phyloP scores from a whole-genome alignment of 2,113 vertebrate genomes.

The Neogobius melanostomus region DNA sequence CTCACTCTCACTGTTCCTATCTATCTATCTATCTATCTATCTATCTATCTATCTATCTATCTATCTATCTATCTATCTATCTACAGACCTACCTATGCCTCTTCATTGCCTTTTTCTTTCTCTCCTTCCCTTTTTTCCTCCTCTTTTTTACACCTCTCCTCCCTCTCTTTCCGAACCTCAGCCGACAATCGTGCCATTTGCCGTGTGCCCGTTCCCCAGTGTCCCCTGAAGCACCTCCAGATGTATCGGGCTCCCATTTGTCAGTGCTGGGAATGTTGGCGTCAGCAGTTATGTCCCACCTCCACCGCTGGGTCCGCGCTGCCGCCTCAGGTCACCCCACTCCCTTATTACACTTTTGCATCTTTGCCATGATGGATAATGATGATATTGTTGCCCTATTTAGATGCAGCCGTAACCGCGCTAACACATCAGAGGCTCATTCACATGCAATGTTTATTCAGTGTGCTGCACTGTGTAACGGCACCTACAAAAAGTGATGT shows the following conservation, averaged over 20 bases:
- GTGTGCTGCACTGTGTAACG: slow-evolving; percentile 10
- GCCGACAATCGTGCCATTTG: slow-evolving; percentile 59
- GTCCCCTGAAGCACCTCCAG: slow-evolving; percentile 67
- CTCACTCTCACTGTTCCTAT: neutral
- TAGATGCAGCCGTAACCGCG: slow-evolving; percentile 44
- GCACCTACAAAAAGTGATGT: too few species aligned
- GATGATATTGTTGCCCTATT: slow-evolving; percentile 65
- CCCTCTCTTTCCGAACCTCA: slow-evolving; percentile 47
- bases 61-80: neutral
- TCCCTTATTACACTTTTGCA: slow-evolving; percentile 67
- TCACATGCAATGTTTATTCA: slow-evolving; percentile 39
- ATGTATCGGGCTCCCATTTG: slow-evolving; percentile 75
- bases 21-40: neutral
- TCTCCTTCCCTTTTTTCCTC: slow-evolving; percentile 26
- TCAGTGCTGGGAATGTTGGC: slow-evolving; percentile 72
- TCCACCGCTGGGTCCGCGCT: slow-evolving; percentile 49
- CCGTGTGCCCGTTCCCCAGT: slow-evolving; percentile 60
- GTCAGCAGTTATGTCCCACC: slow-evolving; percentile 72
- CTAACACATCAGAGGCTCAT: slow-evolving; percentile 36
- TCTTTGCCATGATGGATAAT: slow-evolving; percentile 63
- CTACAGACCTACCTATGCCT: neutral
- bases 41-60: neutral
- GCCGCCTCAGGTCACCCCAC: slow-evolving; percentile 61
- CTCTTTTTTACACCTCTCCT: slow-evolving; percentile 36
- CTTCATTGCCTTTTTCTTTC: neutral